Conservation (phyloP, 2,888 invertebrate genomes). For the Cheilosia soror region DNA sequence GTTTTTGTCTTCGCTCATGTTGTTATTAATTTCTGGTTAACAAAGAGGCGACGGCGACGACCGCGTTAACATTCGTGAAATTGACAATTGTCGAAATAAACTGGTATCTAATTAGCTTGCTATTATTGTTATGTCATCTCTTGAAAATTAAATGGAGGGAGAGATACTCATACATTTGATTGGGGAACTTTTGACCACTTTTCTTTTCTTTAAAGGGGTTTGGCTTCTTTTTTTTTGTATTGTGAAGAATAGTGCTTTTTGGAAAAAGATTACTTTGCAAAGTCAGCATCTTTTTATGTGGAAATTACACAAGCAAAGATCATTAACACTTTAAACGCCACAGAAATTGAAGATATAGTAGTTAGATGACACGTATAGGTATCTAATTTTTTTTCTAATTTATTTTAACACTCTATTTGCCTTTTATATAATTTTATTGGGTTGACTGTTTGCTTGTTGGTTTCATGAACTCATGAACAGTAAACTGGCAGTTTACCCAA, state of each 20-base stretch:
- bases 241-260: slow-evolving; percentile 4
- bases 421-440: no score
- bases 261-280: background rate
- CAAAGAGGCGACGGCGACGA: background rate
- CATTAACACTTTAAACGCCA: slow-evolving; percentile 45
- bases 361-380: no score
- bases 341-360: slow-evolving; percentile 5
- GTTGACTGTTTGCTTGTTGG: no score
- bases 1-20: slow-evolving; percentile 8
- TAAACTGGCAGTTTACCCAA: no score
- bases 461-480: no score
- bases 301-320: slow-evolving; percentile 35
- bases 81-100: slow-evolving; percentile 33
- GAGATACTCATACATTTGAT: background rate
- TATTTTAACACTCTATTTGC: no score
- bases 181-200: slow-evolving; percentile 28
- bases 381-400: no score
- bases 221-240: background rate
- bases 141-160: slow-evolving; percentile 19
- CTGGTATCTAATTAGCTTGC: slow-evolving; percentile 53
- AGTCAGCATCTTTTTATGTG: background rate
- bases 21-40: background rate
- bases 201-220: slow-evolving; percentile 34
- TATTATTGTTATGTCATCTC: slow-evolving; percentile 54
- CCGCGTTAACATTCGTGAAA: slow-evolving; percentile 28